Percentiles rank a stretch among this genome's conserved stretches.
phyloP scores from a whole-genome alignment of 2,888 invertebrate species.

The Aleiodes testaceus region DNA sequence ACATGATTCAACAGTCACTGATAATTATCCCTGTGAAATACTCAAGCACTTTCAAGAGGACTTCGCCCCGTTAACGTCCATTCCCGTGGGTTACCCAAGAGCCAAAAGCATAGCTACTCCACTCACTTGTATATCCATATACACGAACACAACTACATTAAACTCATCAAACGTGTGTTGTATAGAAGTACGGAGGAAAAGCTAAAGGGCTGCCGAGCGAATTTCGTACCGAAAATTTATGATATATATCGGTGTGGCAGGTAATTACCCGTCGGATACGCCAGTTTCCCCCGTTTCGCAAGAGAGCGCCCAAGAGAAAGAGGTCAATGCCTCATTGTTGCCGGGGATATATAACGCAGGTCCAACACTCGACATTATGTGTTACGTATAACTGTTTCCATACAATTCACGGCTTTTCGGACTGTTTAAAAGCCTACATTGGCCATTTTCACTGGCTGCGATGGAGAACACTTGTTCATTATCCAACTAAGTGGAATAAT shows the following conservation, averaged over 20 bases:
- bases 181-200: slow-evolving; percentile 31
- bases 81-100: slow-evolving; percentile 14
- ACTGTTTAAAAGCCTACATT: background rate
- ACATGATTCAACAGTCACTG: slow-evolving; percentile 48
- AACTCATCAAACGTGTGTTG: too few relatives aligned
- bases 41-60: slow-evolving; percentile 37
- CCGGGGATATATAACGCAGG: slow-evolving; percentile 26
- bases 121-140: background rate
- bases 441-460: background rate
- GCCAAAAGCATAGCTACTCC: slow-evolving; percentile 39
- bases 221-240: slow-evolving; percentile 63
- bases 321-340: slow-evolving; percentile 42
- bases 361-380: slow-evolving; percentile 9
- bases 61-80: slow-evolving; percentile 39
- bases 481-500: too few relatives aligned
- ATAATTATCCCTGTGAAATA: slow-evolving; percentile 64
- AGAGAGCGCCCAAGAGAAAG: slow-evolving; percentile 41
- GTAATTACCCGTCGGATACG: slow-evolving; percentile 63
- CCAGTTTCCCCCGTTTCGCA: slow-evolving; percentile 48
- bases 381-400: slow-evolving; percentile 30
- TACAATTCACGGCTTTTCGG: background rate
- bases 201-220: slow-evolving; percentile 47
- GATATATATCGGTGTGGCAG: slow-evolving; percentile 61
- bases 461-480: too few relatives aligned
- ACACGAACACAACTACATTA: too few relatives aligned